Percentiles rank a stretch among this genome's conserved stretches.
These are phyloP conservation scores for Cyanoramphus novaezelandiae DNA, from an alignment of 2,113 vertebrate genomes.

Conservation along the genomic window DNA sequence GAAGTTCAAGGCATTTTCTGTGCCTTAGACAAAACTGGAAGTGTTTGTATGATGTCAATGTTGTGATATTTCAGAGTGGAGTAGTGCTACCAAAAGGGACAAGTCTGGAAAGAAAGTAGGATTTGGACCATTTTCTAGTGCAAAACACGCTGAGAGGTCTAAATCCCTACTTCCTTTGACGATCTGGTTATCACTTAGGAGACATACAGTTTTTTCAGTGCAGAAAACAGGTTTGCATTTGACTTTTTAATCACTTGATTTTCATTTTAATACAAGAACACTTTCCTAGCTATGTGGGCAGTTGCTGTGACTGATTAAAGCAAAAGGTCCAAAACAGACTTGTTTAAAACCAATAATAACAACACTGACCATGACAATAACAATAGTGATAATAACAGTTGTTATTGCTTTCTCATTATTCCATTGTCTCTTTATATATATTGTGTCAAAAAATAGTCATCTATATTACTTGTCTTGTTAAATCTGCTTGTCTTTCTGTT, in stretches of 20 bases:
- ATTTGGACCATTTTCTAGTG: background rate
- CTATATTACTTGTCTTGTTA: background rate
- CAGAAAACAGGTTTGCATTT: background rate
- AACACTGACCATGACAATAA: background rate
- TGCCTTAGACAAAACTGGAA: background rate
- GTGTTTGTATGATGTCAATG: background rate
- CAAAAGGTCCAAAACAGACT: background rate
- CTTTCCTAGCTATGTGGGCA: background rate
- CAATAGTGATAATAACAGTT: background rate
- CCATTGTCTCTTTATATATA: background rate
- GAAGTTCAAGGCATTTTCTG: background rate
- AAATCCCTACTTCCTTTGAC: background rate
- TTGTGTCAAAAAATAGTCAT: background rate
- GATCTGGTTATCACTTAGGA: background rate
- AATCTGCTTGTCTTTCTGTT: constrained; percentile 22
- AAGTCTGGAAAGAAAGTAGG: background rate
- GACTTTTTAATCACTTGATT: background rate
- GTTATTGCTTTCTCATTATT: background rate
- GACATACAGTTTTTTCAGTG: background rate
- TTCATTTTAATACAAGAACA: background rate
- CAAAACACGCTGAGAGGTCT: background rate
- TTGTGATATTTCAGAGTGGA: background rate
- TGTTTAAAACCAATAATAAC: background rate
- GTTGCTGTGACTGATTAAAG: background rate
- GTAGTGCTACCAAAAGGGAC: background rate